Base-by-base conservation (phyloP, 2,113 vertebrate species). In the Casuarius casuarius region DNA sequence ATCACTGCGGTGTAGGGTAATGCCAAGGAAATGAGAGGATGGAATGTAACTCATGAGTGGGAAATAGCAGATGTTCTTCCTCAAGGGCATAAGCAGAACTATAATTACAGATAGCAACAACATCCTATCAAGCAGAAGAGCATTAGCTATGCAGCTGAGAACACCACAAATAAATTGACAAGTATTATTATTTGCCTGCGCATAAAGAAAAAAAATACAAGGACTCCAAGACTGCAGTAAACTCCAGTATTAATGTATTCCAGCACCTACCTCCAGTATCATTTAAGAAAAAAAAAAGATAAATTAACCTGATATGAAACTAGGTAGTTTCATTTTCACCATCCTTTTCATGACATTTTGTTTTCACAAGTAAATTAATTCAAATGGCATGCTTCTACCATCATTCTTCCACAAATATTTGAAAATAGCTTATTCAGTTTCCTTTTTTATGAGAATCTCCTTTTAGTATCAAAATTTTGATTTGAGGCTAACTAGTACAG, bases 11-110 rank as follows among this genome's bases (percentile, higher is more conserved):
- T 74, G 42, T 81, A 88, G 81, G 63, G 77, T 59, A 89, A 65
- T 3, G 4, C 40, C 0, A 1, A 89, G 74, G 71, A 94, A 77
- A 91, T 29, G 67, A 83, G 74, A 94, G 35, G 67, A 83, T 81
- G 61, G 94, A 91, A 96, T 73, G 33, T 18, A 94, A 73, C 61
- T 94, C 67, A 61, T 73, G 85, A 93, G 67, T 94, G 92, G 96
- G 93, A 96, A 97, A 91, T 62, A 97, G 87, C 97, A 97, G 97
- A 97, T 97, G 97, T 96, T 97, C 89, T 73, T 84, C 93, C 96
- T 97, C 93, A 94, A 81, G 96, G 97, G 95, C 93, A 92, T 88
- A 94, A 92, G 22, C 90, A 89, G 63, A 88, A 81, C 74, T 63
- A 40, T 94, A 95, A 97, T 95, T 94, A 92, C 92, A 75, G 93